These are phyloP conservation scores for Scaptomyza pallida DNA, from an alignment of 1,140 invertebrate species.

Conservation along the genomic window DNA sequence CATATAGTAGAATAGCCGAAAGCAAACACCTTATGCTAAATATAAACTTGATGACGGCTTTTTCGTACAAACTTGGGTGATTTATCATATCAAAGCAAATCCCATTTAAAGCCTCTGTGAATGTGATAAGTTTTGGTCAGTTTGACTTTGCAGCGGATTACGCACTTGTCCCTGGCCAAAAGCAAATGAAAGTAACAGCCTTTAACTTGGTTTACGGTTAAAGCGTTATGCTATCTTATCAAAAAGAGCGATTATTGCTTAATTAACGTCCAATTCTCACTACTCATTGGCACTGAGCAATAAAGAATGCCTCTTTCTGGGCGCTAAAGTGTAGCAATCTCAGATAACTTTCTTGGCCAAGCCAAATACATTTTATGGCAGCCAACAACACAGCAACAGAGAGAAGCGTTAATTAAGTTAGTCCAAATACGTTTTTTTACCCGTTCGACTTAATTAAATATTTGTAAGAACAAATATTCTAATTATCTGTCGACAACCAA, in stretches of 20 bases:
- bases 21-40: not conserved
- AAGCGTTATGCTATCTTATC: slow-evolving; percentile 33
- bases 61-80: slow-evolving; percentile 20
- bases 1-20: no score
- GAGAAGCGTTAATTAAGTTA: slow-evolving; percentile 10
- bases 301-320: slow-evolving; percentile 42
- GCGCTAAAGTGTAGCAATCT: slow-evolving; percentile 7
- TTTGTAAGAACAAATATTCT: not conserved
- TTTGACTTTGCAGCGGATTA: slow-evolving; percentile 20
- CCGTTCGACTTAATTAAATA: slow-evolving; percentile 33
- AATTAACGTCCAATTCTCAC: slow-evolving; percentile 36
- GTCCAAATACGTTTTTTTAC: not conserved
- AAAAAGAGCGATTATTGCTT: slow-evolving; percentile 37
- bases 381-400: not conserved
- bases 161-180: slow-evolving; percentile 1
- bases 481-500: slow-evolving; percentile 15
- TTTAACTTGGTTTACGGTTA: slow-evolving; percentile 5
- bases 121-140: slow-evolving; percentile 32
- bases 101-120: slow-evolving; percentile 8
- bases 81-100: slow-evolving; percentile 20
- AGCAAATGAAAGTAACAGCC: not conserved
- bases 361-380: not conserved
- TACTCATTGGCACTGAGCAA: slow-evolving; percentile 42
- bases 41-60: not conserved
- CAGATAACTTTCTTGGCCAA: slow-evolving; percentile 24